phyloP scores from a whole-genome alignment of 1,140 invertebrate genomes.

The Bactericera cockerelli region DNA sequence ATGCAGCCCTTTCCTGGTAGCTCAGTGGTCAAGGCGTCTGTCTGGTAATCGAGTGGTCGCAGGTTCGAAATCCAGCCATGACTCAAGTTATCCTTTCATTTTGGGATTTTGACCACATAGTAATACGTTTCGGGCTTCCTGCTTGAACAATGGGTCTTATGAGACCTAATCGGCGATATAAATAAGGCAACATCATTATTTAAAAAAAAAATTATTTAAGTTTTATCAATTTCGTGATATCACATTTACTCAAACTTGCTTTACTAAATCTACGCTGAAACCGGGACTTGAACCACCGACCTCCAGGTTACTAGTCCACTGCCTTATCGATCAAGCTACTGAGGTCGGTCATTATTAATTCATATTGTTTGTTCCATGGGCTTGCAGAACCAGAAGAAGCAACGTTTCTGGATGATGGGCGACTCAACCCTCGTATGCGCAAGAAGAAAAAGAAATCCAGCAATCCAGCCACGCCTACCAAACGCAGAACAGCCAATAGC shows the following conservation, averaged over 20 bases:
- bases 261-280: too few relatives aligned
- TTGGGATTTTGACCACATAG: too few relatives aligned
- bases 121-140: neutral
- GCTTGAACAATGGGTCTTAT: neutral
- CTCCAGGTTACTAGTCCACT: too few relatives aligned
- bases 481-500: neutral
- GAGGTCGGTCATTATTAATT: neutral
- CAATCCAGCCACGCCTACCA: constrained; percentile 8
- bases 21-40: too few relatives aligned
- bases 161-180: neutral
- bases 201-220: too few relatives aligned
- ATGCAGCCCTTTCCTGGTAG: neutral
- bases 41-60: too few relatives aligned
- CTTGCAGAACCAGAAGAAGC: constrained; percentile 35
- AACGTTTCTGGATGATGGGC: constrained; percentile 35
- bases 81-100: neutral
- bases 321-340: too few relatives aligned
- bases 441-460: constrained; percentile 28
- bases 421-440: constrained; percentile 31
- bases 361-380: constrained; percentile 14
- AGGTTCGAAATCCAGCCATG: too few relatives aligned
- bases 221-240: too few relatives aligned
- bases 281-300: too few relatives aligned
- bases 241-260: too few relatives aligned
- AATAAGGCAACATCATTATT: too few relatives aligned